A percentile compares a stretch with the other conserved stretches of the same genome.
Evolutionary conservation across 1,140 invertebrate species (phyloP).

Genomic region (Polypedilum vanderplanki): DNA sequence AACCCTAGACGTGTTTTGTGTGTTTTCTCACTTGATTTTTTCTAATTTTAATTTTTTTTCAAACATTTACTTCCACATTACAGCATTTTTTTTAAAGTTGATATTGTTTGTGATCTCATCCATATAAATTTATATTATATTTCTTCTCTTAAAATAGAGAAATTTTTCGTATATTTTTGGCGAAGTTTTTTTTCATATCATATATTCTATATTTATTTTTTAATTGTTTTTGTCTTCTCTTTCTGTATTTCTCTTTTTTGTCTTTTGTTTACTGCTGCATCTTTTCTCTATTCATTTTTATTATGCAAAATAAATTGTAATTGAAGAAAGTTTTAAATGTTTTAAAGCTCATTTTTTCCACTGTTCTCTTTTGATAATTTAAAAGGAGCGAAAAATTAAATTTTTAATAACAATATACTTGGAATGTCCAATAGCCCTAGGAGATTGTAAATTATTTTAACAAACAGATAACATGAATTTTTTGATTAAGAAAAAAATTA

Average conservation of each 20-base stretch:
- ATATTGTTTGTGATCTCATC: neutral
- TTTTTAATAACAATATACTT: no score
- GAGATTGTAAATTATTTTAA: no score
- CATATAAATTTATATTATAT: neutral
- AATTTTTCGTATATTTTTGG: constrained; percentile 9
- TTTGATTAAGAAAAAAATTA: no score
- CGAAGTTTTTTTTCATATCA: constrained; percentile 14
- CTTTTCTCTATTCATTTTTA: neutral
- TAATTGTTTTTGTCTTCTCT: neutral
- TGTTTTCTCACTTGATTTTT: neutral
- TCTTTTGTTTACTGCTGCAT: neutral
- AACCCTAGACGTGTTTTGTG: neutral
- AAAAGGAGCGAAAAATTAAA: no score
- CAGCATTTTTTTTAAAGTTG: constrained; percentile 1
- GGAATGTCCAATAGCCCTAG: no score
- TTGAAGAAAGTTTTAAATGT: no score
- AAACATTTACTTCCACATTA: constrained; percentile 9
- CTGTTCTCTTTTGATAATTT: no score
- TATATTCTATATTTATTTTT: neutral
- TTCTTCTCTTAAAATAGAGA: constrained; percentile 13
- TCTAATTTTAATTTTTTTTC: neutral
- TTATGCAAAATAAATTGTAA: neutral
- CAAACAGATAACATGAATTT: no score
- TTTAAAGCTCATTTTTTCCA: no score
- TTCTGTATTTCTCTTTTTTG: neutral